Evolutionary conservation across 1,140 invertebrate genomes (phyloP).

Genomic region (Drosophila pseudoobscura): DNA sequence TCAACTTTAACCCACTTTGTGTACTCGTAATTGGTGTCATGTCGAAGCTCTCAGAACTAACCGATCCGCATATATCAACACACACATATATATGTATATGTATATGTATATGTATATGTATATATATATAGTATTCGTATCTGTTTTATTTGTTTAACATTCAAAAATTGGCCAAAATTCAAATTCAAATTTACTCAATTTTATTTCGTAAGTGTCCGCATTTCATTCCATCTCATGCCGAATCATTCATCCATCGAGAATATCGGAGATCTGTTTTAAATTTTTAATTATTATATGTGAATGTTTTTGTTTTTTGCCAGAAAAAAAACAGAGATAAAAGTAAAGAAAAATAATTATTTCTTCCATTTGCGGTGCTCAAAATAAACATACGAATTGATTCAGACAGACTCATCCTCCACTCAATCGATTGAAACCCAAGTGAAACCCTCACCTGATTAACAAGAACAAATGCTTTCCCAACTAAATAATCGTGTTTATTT

Average conservation of each 20-base stretch:
- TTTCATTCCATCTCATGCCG: neutral
- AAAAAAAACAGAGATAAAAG: slow-evolving; percentile 15
- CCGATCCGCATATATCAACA: slow-evolving; percentile 33
- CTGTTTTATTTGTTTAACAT: slow-evolving; percentile 17
- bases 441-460: slow-evolving; percentile 12
- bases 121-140: slow-evolving; percentile 6
- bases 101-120: neutral
- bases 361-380: slow-evolving; percentile 41
- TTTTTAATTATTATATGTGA: slow-evolving; percentile 8
- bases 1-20: slow-evolving; percentile 39
- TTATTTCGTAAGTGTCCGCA: slow-evolving; percentile 28
- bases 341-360: slow-evolving; percentile 11
- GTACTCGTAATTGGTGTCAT: slow-evolving; percentile 50
- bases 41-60: slow-evolving; percentile 34
- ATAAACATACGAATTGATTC: neutral
- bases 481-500: slow-evolving; percentile 28
- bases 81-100: slow-evolving; percentile 11
- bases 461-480: slow-evolving; percentile 33
- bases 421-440: neutral
- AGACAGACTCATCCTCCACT: slow-evolving; percentile 1
- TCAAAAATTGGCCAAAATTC: slow-evolving; percentile 23
- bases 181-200: slow-evolving; percentile 26
- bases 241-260: slow-evolving; percentile 5
- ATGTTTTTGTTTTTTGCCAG: slow-evolving; percentile 17
- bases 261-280: neutral